These are phyloP conservation scores for Neogobius melanostomus DNA, from an alignment of 2,113 vertebrate genomes.

Conservation along the genomic window DNA sequence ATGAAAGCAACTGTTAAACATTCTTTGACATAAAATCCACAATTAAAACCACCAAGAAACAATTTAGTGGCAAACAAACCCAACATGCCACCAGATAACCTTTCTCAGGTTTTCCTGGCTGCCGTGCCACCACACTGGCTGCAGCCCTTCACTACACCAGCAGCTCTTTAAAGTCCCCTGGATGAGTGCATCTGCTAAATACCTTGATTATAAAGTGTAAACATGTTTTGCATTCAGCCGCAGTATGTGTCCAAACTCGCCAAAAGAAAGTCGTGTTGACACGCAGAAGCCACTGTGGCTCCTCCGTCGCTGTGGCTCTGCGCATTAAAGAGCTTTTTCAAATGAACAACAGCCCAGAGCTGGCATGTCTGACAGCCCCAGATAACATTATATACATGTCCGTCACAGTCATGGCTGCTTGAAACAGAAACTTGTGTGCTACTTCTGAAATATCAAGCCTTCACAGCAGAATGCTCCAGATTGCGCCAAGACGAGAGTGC, in stretches of 20 bases:
- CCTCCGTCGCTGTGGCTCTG: slow-evolving; percentile 29
- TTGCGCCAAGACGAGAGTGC: slow-evolving; percentile 49
- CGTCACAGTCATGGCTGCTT: slow-evolving; percentile 71
- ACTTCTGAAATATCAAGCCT: slow-evolving; percentile 49
- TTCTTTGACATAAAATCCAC: neutral
- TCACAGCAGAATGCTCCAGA: slow-evolving; percentile 48
- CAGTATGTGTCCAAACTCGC: slow-evolving; percentile 51
- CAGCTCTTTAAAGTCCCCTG: slow-evolving; percentile 24
- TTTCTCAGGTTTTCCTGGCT: slow-evolving; percentile 13
- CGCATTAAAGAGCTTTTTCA: slow-evolving; percentile 64
- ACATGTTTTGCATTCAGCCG: slow-evolving; percentile 45
- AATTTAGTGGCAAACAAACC: neutral
- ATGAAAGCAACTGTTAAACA: neutral
- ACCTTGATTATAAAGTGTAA: slow-evolving; percentile 37
- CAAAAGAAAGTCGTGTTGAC: slow-evolving; percentile 46
- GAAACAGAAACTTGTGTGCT: slow-evolving; percentile 62
- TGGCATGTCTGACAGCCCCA: slow-evolving; percentile 66
- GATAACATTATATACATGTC: slow-evolving; percentile 72
- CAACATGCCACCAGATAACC: slow-evolving; percentile 13
- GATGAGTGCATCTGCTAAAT: slow-evolving; percentile 35
- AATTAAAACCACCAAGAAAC: neutral
- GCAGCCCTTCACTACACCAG: neutral
- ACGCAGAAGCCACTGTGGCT: slow-evolving; percentile 29
- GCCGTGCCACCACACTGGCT: slow-evolving; percentile 15
- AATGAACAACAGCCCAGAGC: slow-evolving; percentile 62